phyloP scores from a whole-genome alignment of 1,140 invertebrate species.

The Epicauta chinensis region DNA sequence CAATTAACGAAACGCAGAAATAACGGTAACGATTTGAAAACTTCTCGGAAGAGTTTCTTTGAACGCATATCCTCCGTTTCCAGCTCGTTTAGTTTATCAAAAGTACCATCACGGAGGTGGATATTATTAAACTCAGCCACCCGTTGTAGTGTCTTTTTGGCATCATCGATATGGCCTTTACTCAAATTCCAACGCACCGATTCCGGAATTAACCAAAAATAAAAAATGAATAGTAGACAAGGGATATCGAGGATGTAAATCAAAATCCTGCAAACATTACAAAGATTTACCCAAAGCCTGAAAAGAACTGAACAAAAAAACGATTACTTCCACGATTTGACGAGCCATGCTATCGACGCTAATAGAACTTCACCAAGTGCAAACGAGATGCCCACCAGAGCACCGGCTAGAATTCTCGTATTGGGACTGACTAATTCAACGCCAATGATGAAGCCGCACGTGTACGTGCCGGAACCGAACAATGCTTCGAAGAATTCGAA shows the following conservation, averaged over 20 bases:
- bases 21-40: conserved; percentile 53
- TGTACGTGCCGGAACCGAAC: conserved; percentile 55
- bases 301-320: no score
- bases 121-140: conserved; percentile 53
- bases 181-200: conserved; percentile 47
- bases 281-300: conserved; percentile 43
- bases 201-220: conserved; percentile 45
- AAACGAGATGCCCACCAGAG: conserved; percentile 63
- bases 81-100: conserved; percentile 38
- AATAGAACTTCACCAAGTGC: conserved; percentile 67
- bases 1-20: conserved; percentile 56
- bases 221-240: conserved; percentile 29
- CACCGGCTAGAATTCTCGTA: conserved; percentile 66
- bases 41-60: conserved; percentile 41
- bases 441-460: conserved; percentile 47
- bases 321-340: conserved; percentile 58
- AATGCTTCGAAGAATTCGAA: conserved; percentile 58
- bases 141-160: conserved; percentile 39
- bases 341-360: conserved; percentile 64
- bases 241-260: conserved; percentile 42
- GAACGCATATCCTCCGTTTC: conserved; percentile 3
- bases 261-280: conserved; percentile 40
- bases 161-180: conserved; percentile 47
- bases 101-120: conserved; percentile 47
- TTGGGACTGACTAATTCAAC: conserved; percentile 63